These are phyloP conservation scores for Oxygymnocypris stewartii DNA, from an alignment of 2,113 vertebrate genomes.

Conservation along the genomic window DNA sequence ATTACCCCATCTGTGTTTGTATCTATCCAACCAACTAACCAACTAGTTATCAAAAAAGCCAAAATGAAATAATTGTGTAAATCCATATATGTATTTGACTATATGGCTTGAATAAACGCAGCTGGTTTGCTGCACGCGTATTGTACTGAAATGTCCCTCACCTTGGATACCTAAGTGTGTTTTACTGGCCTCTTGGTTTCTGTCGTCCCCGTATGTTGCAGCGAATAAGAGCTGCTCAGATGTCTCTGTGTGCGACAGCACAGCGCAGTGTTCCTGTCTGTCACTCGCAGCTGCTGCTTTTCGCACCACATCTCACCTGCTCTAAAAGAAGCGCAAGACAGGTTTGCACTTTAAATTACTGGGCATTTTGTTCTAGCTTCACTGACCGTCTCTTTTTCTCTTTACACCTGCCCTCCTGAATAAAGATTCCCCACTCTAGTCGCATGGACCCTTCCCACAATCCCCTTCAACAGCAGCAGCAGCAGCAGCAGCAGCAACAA, in stretches of 20 bases:
- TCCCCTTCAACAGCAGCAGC: conserved; percentile 76
- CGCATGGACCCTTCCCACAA: conserved; percentile 82
- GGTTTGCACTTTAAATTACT: not conserved
- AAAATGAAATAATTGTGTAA: not conserved
- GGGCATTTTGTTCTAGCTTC: not conserved
- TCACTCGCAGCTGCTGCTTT: conserved; percentile 38
- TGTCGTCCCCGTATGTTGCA: conserved; percentile 8
- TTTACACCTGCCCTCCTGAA: not conserved
- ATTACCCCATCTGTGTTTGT: not conserved
- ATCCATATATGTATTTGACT: not conserved
- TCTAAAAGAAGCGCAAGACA: not conserved
- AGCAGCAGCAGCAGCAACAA: conserved; percentile 76
- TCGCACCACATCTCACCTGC: not conserved
- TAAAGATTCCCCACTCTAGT: conserved; percentile 75
- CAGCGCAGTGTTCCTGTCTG: conserved; percentile 20
- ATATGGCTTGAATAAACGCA: not conserved
- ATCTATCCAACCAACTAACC: not conserved
- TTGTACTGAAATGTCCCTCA: not conserved
- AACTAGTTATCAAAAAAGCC: not conserved
- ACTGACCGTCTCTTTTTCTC: not conserved
- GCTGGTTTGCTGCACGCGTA: not conserved
- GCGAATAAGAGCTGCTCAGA: conserved; percentile 53
- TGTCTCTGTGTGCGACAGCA: conserved; percentile 57
- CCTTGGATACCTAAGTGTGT: not conserved
- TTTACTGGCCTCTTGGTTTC: not conserved